Base-by-base conservation (phyloP, 2,888 invertebrate genomes). In the Catocala fraxini region DNA sequence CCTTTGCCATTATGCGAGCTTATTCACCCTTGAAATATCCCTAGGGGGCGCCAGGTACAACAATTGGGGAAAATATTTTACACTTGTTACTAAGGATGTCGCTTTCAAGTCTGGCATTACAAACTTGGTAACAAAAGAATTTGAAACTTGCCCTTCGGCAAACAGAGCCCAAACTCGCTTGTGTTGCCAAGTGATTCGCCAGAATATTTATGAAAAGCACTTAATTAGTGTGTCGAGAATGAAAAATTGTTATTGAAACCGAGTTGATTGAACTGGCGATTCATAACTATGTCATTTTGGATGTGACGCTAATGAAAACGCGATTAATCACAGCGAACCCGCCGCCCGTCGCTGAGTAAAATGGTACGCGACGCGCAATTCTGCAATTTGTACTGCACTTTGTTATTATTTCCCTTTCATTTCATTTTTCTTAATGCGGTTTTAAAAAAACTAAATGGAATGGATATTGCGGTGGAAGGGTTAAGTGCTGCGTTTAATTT, bases 11-110 rank as follows among this genome's bases (percentile, higher is more conserved):
- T 94, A 94, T 94, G 89, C 92, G 89, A 91, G 94, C 93, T 94
- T 93, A 93, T 93, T 93, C 94, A 94, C 94, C 94, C 94, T 93
- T 94, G 94, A 94, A 94, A 94, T 94, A 94, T 94, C 94, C 94
- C 94, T 89, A 77, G 92, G 94, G 93, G 93, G 89, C 85, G 89
- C 89, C 93, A 93, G 94, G 93, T 93, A 93, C 93, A 83, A 86
- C 91, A 92, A 92, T 93, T 91, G 92, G 93, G 93, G 93, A 93
- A 93, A 93, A 93, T 93, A 94, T 93, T 93, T 93, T 94, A 93
- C 94, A 94, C 94, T 94, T 94, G 94, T 92, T 93, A 93, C 92
- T 92, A 90, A 93, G 90, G 89, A 92, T 91, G 92, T 91, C 92
- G 91, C 88, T 91, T 89, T 87, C 84, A 89, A 90, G 88, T 88